Evolutionary conservation across 2,113 vertebrate genomes (phyloP).

Genomic region (Rhodinocichla rosea): DNA sequence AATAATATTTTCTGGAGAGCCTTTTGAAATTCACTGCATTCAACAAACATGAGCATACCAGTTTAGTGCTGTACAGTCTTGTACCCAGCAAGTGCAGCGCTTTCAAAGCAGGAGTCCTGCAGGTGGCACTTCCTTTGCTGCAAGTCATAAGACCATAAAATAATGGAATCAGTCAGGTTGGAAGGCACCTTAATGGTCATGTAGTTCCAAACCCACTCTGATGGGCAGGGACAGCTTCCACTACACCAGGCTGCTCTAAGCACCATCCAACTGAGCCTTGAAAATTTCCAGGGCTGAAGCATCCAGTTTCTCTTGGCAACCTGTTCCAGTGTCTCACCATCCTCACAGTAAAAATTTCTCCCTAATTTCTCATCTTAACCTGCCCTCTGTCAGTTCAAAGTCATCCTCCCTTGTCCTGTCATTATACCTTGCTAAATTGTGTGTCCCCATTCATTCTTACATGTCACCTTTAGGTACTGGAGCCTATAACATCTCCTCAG

Average conservation of each 20-base stretch:
- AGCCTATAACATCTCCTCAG: neutral
- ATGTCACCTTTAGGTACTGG: neutral
- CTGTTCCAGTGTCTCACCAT: neutral
- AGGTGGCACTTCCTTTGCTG: neutral
- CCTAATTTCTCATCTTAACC: neutral
- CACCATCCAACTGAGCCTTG: neutral
- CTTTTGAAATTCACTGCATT: neutral
- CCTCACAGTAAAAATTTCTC: neutral
- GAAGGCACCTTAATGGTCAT: neutral
- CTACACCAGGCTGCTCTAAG: neutral
- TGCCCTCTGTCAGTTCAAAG: neutral
- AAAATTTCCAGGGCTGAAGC: neutral
- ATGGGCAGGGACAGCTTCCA: neutral
- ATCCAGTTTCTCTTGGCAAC: neutral
- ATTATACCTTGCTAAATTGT: neutral
- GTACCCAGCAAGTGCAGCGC: neutral
- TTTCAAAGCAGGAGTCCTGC: neutral
- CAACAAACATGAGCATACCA: neutral
- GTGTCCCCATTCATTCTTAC: neutral
- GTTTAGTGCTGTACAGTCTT: neutral
- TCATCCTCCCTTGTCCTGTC: neutral
- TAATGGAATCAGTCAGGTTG: neutral
- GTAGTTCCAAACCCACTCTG: neutral
- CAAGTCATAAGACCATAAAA: neutral
- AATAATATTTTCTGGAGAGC: neutral